Conservation (phyloP, 2,888 invertebrate species). For the Orthosia gothica region DNA sequence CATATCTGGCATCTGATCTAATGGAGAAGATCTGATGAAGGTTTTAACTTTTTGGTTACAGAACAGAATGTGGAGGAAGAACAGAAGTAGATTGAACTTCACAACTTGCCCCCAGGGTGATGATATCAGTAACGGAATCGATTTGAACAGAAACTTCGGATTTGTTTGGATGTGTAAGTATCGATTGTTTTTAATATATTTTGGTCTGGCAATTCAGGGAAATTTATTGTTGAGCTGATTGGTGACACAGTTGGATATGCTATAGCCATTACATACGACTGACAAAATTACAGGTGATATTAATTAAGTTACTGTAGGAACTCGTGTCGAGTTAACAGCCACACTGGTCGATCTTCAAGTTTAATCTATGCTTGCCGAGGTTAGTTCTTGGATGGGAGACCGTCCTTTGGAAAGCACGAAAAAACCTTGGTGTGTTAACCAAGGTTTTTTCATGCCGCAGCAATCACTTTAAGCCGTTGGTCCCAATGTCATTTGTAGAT, state of each 20-base stretch:
- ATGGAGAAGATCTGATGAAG: no score
- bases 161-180: conserved; percentile 84
- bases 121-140: conserved; percentile 85
- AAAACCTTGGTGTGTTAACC: no score
- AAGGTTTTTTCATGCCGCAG: no score
- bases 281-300: background rate
- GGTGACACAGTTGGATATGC: background rate
- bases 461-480: no score
- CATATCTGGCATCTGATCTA: background rate
- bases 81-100: conserved; percentile 74
- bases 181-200: background rate
- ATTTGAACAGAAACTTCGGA: conserved; percentile 83
- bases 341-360: no score
- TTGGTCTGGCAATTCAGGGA: background rate
- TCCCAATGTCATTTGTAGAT: no score
- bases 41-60: conserved; percentile 66
- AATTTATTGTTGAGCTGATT: background rate
- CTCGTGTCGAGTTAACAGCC: no score
- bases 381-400: no score
- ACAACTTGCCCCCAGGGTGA: conserved; percentile 60
- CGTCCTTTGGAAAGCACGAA: no score
- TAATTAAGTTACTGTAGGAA: no score
- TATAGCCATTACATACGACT: background rate
- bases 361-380: no score
- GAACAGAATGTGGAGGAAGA: conserved; percentile 95